phyloP scores from a whole-genome alignment of 23 tunicate genomes.

The Trididemnum clinides region DNA sequence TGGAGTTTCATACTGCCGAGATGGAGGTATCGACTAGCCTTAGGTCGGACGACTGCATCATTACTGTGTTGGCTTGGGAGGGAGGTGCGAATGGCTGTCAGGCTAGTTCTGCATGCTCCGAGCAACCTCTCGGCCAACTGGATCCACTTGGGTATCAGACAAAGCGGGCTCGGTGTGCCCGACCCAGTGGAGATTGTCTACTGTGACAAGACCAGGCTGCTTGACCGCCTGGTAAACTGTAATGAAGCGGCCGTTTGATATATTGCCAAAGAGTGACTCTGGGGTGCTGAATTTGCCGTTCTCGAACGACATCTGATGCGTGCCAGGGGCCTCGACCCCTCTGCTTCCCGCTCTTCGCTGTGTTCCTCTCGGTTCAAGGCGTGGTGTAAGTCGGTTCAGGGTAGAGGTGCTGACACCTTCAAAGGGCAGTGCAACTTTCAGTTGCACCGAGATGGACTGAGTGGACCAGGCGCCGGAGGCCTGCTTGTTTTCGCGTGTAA shows the following conservation, averaged over 20 bases:
- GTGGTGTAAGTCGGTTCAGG: neutral
- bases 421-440: neutral
- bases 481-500: neutral
- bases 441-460: neutral
- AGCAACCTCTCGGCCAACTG: neutral
- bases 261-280: neutral
- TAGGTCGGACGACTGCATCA: neutral
- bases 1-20: neutral
- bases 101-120: slow-evolving; percentile 18
- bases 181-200: too few species aligned
- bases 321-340: neutral
- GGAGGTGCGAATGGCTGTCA: neutral
- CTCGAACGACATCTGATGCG: neutral
- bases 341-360: neutral
- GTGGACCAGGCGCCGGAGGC: neutral
- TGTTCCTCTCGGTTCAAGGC: neutral
- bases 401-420: neutral
- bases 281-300: neutral
- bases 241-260: neutral
- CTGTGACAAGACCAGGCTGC: too few species aligned
- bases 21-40: slow-evolving; percentile 13
- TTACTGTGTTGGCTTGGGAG: neutral
- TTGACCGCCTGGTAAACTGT: neutral
- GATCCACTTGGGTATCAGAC: neutral
- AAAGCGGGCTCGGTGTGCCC: slow-evolving; percentile 22